A percentile compares a stretch with the other conserved stretches of the same genome.
Evolutionary conservation across 2,113 vertebrate genomes (phyloP).

Genomic region (Struthio camelus): DNA sequence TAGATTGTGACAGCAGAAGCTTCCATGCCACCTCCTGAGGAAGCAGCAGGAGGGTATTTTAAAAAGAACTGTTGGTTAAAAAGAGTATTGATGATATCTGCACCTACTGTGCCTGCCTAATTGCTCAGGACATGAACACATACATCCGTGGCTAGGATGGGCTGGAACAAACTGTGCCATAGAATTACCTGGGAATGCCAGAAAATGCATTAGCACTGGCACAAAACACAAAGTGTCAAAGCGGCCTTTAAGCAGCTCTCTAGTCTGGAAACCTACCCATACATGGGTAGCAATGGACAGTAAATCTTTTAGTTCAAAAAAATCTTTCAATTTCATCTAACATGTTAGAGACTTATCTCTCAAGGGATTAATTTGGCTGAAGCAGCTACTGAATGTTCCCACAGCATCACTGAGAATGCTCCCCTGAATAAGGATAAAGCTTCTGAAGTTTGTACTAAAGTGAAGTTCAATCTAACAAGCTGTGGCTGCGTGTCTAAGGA

Average conservation of each 20-base stretch:
- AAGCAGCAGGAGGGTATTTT: neutral
- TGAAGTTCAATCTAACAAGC: neutral
- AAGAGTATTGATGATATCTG: neutral
- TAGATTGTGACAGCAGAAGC: neutral
- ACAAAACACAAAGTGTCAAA: neutral
- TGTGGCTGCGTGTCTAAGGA: neutral
- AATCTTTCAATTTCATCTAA: neutral
- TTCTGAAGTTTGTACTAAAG: neutral
- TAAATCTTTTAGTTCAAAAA: neutral
- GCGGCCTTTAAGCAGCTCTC: neutral
- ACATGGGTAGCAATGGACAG: neutral
- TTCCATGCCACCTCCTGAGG: neutral
- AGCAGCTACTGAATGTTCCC: neutral
- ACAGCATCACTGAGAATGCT: neutral
- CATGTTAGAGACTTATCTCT: neutral
- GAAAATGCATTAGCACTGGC: neutral
- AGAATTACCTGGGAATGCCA: neutral
- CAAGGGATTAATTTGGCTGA: slow-evolving; percentile 8
- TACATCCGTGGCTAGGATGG: neutral
- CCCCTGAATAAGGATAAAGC: neutral
- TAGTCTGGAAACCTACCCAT: neutral
- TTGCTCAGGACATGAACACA: slow-evolving; percentile 14
- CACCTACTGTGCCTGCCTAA: neutral
- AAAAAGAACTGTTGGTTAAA: neutral
- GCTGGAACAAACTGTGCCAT: neutral